Evolutionary conservation across 2,113 vertebrate species (phyloP), one percentile per base, ranked within the genome.

Genomic region (Stegastes partitus): DNA sequence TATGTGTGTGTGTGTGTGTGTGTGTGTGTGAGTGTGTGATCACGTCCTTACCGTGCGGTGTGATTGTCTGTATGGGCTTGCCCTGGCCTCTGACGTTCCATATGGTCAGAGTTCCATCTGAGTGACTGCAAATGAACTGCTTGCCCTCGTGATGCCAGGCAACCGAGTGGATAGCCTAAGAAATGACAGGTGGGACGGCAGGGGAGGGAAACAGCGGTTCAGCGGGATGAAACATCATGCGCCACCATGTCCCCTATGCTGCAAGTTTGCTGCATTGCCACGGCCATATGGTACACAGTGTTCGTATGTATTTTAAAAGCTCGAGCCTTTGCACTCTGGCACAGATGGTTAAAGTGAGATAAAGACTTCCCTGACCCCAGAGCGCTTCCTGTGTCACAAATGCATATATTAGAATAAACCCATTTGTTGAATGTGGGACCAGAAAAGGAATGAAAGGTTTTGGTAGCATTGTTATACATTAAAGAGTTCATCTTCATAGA

Each of bases 131-230:
- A 87, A 98, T 96, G 91, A 99, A 99, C 67, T 99, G 98, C 84
- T 99, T 99, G 91, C 98, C 98, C 94, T 99, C 98, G 67, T 99
- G 98, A 91, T 99, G 98, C 98, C 98, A 99, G 87, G 97, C 97
- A 88, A 98, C 97, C 19, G 98, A 99, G 90, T 99, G 98, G 85
- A 99, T 99, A 79, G 98, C 98, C 98, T 99, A 84, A 65, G 68
- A 86, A 87, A 92, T 31, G 5, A 91, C 64, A 91, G 31, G 61
- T 68, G 83, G 62, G 55, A 70, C 68, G 49, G 58, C 56, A 26
- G 2, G 50, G 31, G 44, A 6, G 19, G 8, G 44, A 31, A 56
- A n/a, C 57, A 82, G 59, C 11, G n/a, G 72, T 79, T 87, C 42
- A 81, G 70, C 68, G 5, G 21, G 57, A 79, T 22, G 56, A 83